phyloP scores from a whole-genome alignment of 2,113 vertebrate genomes.

The Semnornis frantzii region DNA sequence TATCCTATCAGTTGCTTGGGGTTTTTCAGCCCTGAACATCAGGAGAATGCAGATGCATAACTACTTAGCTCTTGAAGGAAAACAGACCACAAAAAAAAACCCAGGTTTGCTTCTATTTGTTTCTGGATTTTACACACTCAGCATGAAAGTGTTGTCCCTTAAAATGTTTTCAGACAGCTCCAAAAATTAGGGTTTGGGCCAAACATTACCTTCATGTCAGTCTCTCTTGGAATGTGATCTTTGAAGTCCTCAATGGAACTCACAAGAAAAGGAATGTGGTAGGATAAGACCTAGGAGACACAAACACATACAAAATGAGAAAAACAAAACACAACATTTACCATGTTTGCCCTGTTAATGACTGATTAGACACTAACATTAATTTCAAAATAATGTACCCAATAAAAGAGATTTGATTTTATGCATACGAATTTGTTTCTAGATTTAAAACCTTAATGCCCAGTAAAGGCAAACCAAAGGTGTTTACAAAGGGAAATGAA shows the following conservation, averaged over 20 bases:
- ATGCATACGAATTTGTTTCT: background rate
- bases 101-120: background rate
- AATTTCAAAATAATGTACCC: too few relatives aligned
- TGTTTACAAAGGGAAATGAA: background rate
- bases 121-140: background rate
- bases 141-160: background rate
- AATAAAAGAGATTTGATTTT: too few relatives aligned
- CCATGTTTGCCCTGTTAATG: too few relatives aligned
- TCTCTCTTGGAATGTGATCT: conserved; percentile 99
- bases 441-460: background rate
- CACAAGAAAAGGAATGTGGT: conserved; percentile 99
- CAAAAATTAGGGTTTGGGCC: background rate
- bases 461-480: background rate
- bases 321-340: background rate
- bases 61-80: background rate
- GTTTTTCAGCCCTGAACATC: background rate
- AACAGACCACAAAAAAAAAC: too few relatives aligned
- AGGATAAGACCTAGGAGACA: conserved; percentile 90
- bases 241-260: conserved; percentile 99
- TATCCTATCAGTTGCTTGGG: background rate
- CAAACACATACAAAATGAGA: background rate
- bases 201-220: conserved; percentile 95
- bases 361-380: too few relatives aligned
- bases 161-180: background rate
- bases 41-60: background rate